phyloP scores from a whole-genome alignment of 2,888 invertebrate species.

The Anoplius nigerrimus region DNA sequence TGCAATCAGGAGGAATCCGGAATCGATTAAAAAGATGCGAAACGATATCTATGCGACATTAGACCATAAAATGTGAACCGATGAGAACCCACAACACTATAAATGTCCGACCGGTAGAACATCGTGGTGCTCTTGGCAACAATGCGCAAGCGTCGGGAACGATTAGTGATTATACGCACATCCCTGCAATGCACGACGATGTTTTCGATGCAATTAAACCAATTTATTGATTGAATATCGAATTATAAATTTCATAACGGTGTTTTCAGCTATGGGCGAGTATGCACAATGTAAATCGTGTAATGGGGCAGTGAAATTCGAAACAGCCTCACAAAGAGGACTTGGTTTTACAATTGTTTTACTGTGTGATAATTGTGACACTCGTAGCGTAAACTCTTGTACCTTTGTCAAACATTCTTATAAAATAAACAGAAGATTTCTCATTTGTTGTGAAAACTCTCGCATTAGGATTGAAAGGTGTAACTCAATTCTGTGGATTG shows the following conservation, averaged over 20 bases:
- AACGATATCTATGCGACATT: no score
- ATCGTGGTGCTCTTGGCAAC: no score
- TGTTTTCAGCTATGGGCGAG: constrained; percentile 41
- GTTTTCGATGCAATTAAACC: no score
- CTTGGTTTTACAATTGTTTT: constrained; percentile 57
- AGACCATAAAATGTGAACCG: no score
- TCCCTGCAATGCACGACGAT: no score
- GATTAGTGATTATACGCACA: no score
- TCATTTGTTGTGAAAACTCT: constrained; percentile 54
- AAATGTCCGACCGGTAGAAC: no score
- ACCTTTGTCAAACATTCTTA: constrained; percentile 46
- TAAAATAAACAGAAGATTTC: constrained; percentile 54
- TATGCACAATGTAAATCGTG: constrained; percentile 43
- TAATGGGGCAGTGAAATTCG: constrained; percentile 44
- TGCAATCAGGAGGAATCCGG: no score
- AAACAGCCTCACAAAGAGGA: constrained; percentile 47
- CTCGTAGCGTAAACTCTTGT: constrained; percentile 44
- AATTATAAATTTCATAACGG: constrained; percentile 46
- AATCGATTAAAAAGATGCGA: no score
- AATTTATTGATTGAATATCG: constrained; percentile 46
- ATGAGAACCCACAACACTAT: no score
- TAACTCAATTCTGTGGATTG: no score
- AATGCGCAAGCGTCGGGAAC: no score
- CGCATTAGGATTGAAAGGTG: constrained; percentile 52
- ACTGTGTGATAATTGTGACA: constrained; percentile 47